Evolutionary conservation across 92 coral and sea anemone genomes (phyloP).

Genomic region (Actinernus sp.): DNA sequence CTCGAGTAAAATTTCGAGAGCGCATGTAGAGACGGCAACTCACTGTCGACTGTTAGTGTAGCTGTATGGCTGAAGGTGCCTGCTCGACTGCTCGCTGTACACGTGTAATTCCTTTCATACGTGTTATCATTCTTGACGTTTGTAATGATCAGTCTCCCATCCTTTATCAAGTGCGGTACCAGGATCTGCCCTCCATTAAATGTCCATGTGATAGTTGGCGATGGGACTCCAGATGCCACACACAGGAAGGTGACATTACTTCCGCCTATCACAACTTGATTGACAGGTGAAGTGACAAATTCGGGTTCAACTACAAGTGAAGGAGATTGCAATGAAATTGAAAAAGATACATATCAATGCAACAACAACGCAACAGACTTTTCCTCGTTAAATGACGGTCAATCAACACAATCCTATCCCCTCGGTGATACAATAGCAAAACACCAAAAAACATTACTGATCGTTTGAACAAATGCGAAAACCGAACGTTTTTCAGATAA

Average conservation of each 20-base stretch:
- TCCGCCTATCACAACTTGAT: constrained; percentile 28
- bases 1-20: too few relatives aligned
- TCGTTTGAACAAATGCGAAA: too few relatives aligned
- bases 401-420: background rate
- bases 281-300: constrained; percentile 20
- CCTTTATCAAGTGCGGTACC: background rate
- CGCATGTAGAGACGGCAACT: too few relatives aligned
- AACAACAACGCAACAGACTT: background rate
- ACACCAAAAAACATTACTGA: too few relatives aligned
- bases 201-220: constrained; percentile 40
- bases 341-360: background rate
- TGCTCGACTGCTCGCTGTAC: constrained; percentile 32
- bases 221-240: constrained; percentile 42
- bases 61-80: constrained; percentile 13
- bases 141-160: constrained; percentile 12
- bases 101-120: constrained; percentile 47
- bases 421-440: too few relatives aligned
- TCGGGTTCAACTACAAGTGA: constrained; percentile 39
- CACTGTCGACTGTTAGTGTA: constrained; percentile 25
- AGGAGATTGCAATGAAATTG: background rate
- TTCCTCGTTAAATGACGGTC: background rate
- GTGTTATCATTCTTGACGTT: constrained; percentile 14
- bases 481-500: too few relatives aligned
- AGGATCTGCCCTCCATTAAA: constrained; percentile 17
- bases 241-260: constrained; percentile 26